These are phyloP conservation scores for Diphyllodes magnificus DNA, from an alignment of 2,113 vertebrate genomes.

Conservation along the genomic window DNA sequence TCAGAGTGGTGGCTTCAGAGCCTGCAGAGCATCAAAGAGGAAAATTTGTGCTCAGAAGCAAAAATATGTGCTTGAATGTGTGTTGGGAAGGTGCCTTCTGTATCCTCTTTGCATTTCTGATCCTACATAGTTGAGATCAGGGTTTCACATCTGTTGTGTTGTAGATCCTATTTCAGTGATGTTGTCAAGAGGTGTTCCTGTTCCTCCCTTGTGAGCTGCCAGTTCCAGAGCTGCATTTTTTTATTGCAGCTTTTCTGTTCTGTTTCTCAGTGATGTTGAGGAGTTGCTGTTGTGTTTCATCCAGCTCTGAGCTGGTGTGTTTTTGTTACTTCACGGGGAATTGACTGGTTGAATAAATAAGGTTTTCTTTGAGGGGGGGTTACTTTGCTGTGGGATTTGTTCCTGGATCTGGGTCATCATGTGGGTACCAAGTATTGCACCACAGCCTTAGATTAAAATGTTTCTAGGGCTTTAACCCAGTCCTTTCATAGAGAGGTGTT, in stretches of 20 bases:
- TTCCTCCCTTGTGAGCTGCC: neutral
- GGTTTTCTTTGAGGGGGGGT: neutral
- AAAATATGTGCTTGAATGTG: neutral
- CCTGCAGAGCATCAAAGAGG: neutral
- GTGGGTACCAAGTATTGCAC: neutral
- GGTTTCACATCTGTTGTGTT: neutral
- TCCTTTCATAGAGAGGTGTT: neutral
- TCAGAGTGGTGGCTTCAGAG: neutral
- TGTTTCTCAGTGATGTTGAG: neutral
- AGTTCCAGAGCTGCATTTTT: neutral
- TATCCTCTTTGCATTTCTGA: neutral
- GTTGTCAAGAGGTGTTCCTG: neutral
- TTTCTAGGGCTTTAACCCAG: neutral
- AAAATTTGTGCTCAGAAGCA: neutral
- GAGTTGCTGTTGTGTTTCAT: neutral
- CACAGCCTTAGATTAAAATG: conserved; percentile 7
- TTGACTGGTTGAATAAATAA: neutral
- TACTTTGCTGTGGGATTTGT: neutral
- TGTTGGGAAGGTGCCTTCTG: neutral
- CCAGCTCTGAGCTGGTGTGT: neutral
- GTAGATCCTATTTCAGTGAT: neutral
- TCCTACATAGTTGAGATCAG: neutral
- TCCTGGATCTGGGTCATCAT: neutral
- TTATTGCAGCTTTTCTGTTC: neutral
- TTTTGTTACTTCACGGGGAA: neutral